phyloP scores from a whole-genome alignment of 2,797 vertebrate species.

The Eulemur rubriventer region DNA sequence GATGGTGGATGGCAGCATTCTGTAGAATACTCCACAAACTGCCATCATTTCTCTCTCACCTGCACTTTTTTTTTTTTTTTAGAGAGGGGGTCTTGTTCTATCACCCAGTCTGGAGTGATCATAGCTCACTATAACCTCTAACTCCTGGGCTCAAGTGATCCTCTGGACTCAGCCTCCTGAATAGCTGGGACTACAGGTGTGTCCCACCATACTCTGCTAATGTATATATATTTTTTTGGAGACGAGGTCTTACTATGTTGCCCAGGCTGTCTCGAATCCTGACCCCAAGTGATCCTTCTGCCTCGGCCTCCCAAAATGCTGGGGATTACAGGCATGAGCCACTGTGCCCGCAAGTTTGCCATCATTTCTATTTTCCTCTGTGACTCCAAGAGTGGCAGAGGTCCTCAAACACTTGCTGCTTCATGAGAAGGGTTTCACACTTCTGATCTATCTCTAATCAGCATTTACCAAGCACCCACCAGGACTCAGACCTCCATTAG shows the following conservation, averaged over 20 bases:
- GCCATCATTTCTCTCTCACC: neutral
- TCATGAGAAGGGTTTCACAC: neutral
- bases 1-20: neutral
- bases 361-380: neutral
- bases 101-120: neutral
- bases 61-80: neutral
- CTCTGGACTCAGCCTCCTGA: neutral
- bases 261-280: neutral
- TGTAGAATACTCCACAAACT: too few species aligned
- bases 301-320: neutral
- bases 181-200: neutral
- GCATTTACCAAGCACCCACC: neutral
- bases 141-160: neutral
- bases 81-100: neutral
- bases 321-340: neutral
- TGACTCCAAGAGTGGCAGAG: neutral
- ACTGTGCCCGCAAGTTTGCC: neutral
- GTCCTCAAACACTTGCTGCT: neutral
- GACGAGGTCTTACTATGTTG: neutral
- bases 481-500: neutral
- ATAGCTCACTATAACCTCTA: neutral
- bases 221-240: neutral
- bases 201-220: neutral
- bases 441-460: neutral
- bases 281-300: neutral